phyloP scores from a whole-genome alignment of 2,888 invertebrate genomes.

The Choreutis nemorana region DNA sequence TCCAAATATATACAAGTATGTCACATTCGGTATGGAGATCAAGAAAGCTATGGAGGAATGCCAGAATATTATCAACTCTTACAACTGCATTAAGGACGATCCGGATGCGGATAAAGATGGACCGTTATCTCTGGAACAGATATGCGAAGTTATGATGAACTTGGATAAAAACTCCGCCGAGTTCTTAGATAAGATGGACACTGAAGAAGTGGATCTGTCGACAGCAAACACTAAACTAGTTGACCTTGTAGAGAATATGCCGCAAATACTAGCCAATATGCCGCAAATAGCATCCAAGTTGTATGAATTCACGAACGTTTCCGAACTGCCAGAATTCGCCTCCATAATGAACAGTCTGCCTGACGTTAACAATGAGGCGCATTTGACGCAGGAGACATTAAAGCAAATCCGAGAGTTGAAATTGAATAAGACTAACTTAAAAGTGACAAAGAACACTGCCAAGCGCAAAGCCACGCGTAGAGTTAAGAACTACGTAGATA shows the following conservation, averaged over 20 bases:
- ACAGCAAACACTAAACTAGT: constrained; percentile 37
- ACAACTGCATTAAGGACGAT: constrained; percentile 33
- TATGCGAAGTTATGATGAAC: constrained; percentile 51
- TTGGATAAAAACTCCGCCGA: constrained; percentile 45
- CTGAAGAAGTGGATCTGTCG: constrained; percentile 32
- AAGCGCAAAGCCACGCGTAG: constrained; percentile 47
- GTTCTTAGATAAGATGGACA: constrained; percentile 37
- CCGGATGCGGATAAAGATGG: constrained; percentile 26
- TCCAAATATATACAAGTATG: constrained; percentile 41
- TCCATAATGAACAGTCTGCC: constrained; percentile 48
- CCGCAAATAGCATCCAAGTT: constrained; percentile 47
- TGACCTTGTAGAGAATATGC: constrained; percentile 50
- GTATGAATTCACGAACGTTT: constrained; percentile 42
- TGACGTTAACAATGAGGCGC: constrained; percentile 42
- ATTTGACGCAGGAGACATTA: constrained; percentile 51
- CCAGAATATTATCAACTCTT: constrained; percentile 52
- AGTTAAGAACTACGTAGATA: constrained; percentile 32
- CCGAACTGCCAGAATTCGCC: constrained; percentile 49
- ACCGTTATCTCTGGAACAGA: constrained; percentile 39
- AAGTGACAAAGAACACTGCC: constrained; percentile 52
- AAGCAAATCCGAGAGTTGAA: constrained; percentile 56
- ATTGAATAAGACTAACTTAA: constrained; percentile 36
- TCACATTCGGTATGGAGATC: constrained; percentile 48
- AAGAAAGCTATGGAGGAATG: constrained; percentile 59
- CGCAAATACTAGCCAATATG: constrained; percentile 52